Percentiles rank a stretch among this genome's conserved stretches.
Conservation (phyloP, 2,888 invertebrate genomes). For the Erannis defoliaria region DNA sequence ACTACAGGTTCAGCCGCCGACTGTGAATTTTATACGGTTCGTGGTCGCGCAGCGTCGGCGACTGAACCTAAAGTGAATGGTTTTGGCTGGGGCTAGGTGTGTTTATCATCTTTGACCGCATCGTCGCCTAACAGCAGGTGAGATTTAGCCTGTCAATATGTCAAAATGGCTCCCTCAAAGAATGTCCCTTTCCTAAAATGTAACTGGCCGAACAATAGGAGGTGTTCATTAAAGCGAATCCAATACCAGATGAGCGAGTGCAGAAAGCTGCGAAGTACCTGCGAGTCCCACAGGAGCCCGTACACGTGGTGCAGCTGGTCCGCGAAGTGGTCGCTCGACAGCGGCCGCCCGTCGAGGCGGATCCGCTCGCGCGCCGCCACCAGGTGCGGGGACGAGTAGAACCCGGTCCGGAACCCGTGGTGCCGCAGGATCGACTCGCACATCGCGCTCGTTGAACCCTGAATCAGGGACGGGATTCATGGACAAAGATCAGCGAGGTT, state of each 20-base stretch:
- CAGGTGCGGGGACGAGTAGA: slow-evolving; percentile 98
- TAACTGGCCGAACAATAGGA: background rate
- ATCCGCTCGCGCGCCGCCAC: slow-evolving; percentile 97
- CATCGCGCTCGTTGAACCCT: slow-evolving; percentile 97
- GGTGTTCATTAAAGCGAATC: no score
- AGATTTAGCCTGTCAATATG: no score
- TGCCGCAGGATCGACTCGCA: slow-evolving; percentile 95
- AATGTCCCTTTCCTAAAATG: no score
- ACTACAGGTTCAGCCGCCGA: no score
- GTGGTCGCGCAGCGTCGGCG: no score
- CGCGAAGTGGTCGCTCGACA: slow-evolving; percentile 91
- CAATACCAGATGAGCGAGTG: background rate
- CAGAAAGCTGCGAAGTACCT: slow-evolving; percentile 54
- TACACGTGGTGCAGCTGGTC: slow-evolving; percentile 94
- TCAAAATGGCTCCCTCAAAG: no score
- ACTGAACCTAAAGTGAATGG: no score
- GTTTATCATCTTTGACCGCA: no score
- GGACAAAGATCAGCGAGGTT: no score
- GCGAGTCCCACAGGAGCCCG: slow-evolving; percentile 79
- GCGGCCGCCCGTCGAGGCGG: slow-evolving; percentile 93
- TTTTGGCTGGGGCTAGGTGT: no score
- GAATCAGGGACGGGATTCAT: slow-evolving; percentile 19
- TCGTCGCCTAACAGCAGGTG: no score
- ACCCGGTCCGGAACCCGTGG: slow-evolving; percentile 95
- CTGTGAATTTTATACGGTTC: no score